Evolutionary conservation across 2,113 vertebrate genomes (phyloP).

Genomic region (Thinocorus orbignyianus): DNA sequence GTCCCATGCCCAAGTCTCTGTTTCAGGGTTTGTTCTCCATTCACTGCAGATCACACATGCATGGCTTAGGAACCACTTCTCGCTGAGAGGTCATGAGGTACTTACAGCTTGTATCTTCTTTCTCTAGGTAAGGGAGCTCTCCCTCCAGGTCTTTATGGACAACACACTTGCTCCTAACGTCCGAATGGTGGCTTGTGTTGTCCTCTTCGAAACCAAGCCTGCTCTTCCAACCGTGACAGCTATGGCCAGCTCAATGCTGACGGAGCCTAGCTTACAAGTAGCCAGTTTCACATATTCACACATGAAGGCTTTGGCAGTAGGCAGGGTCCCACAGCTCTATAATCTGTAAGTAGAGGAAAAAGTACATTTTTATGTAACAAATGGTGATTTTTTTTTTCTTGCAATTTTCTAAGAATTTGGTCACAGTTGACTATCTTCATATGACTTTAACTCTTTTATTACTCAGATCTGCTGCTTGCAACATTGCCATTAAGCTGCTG

Average conservation of each 20-base stretch:
- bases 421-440: not conserved
- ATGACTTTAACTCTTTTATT: not conserved
- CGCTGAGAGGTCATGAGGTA: not conserved
- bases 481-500: slow-evolving; percentile 80
- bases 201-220: slow-evolving; percentile 84
- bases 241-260: slow-evolving; percentile 75
- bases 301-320: slow-evolving; percentile 80
- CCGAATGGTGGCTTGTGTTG: slow-evolving; percentile 82
- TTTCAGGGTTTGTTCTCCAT: not conserved
- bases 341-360: slow-evolving; percentile 76
- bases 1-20: rapidly evolving
- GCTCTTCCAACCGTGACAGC: slow-evolving; percentile 72
- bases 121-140: slow-evolving; percentile 78
- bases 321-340: slow-evolving; percentile 71
- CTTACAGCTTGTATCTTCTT: not conserved
- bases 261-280: slow-evolving; percentile 81
- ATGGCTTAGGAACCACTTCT: not conserved
- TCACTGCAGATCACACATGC: not conserved
- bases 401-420: not conserved
- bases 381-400: not conserved
- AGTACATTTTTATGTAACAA: not conserved
- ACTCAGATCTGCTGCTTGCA: slow-evolving; percentile 81
- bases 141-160: slow-evolving; percentile 81
- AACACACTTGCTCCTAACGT: slow-evolving; percentile 76
- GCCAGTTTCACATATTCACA: slow-evolving; percentile 85